Conservation (phyloP, 1,140 invertebrate species). For the Arion vulgaris region DNA sequence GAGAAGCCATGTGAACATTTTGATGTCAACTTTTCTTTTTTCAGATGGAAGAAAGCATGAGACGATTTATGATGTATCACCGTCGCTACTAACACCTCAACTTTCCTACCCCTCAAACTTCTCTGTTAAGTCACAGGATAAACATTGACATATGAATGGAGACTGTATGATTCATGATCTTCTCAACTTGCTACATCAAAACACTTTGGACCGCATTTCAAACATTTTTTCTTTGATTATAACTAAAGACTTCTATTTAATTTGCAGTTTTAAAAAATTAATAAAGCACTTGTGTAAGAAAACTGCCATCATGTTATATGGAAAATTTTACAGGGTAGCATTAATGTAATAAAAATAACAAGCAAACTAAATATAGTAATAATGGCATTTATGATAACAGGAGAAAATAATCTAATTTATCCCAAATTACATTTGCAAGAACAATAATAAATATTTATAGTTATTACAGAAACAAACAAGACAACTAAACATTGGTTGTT, state of each 20-base stretch:
- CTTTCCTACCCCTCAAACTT: background rate
- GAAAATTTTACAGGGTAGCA: too few species aligned
- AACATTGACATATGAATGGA: slow-evolving; percentile 12
- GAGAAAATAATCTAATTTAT: too few species aligned
- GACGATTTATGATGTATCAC: slow-evolving; percentile 46
- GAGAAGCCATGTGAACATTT: background rate
- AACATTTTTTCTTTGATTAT: background rate
- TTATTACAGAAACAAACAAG: too few species aligned
- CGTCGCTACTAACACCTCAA: slow-evolving; percentile 41
- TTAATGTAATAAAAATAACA: too few species aligned
- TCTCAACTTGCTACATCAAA: background rate
- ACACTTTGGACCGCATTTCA: background rate
- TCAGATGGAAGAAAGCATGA: slow-evolving; percentile 50
- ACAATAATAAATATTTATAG: too few species aligned
- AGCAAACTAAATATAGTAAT: too few species aligned
- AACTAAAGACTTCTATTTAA: background rate
- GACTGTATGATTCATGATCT: background rate
- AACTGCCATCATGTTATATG: too few species aligned
- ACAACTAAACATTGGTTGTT: too few species aligned
- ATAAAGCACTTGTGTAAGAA: background rate
- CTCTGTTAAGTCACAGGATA: background rate
- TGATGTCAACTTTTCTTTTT: slow-evolving; percentile 29
- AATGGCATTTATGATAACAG: too few species aligned
- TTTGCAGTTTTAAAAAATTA: background rate
- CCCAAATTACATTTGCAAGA: too few species aligned